phyloP scores from a whole-genome alignment of 2,888 invertebrate species.

The Megalurothrips usitatus region DNA sequence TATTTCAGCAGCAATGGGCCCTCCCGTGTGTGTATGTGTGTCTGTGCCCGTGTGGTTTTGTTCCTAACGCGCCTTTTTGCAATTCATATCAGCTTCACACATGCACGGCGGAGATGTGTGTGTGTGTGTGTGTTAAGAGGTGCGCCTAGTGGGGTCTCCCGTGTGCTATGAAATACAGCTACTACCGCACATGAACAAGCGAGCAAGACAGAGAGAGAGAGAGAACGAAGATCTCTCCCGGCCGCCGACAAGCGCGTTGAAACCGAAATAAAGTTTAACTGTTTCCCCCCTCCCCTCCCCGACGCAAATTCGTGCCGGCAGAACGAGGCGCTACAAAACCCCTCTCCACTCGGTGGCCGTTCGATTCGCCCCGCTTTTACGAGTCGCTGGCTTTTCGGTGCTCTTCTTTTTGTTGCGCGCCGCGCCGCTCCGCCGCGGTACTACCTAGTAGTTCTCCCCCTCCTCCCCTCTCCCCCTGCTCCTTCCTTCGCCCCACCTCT shows the following conservation, averaged over 20 bases:
- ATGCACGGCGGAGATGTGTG: background rate
- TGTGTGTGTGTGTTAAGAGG: background rate
- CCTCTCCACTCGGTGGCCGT: background rate
- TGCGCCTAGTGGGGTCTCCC: background rate
- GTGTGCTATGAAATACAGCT: no score
- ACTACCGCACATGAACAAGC: no score
- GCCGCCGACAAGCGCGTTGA: background rate
- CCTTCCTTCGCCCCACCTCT: no score
- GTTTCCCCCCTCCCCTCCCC: background rate
- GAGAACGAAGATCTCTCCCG: no score
- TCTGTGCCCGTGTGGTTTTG: background rate
- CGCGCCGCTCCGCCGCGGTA: no score
- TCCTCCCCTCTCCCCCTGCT: no score
- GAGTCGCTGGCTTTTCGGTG: background rate
- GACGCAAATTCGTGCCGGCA: background rate
- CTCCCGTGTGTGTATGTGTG: background rate
- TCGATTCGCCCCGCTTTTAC: conserved; percentile 18
- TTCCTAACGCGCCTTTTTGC: background rate
- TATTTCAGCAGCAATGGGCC: background rate
- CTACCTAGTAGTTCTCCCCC: no score
- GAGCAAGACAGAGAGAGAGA: no score
- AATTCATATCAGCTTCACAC: background rate
- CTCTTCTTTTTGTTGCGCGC: no score
- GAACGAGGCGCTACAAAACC: background rate
- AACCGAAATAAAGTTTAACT: conserved; percentile 6